Evolutionary conservation across 2,888 invertebrate genomes (phyloP), one percentile per base, ranked within the genome.

Genomic region (Brassicogethes aeneus): DNA sequence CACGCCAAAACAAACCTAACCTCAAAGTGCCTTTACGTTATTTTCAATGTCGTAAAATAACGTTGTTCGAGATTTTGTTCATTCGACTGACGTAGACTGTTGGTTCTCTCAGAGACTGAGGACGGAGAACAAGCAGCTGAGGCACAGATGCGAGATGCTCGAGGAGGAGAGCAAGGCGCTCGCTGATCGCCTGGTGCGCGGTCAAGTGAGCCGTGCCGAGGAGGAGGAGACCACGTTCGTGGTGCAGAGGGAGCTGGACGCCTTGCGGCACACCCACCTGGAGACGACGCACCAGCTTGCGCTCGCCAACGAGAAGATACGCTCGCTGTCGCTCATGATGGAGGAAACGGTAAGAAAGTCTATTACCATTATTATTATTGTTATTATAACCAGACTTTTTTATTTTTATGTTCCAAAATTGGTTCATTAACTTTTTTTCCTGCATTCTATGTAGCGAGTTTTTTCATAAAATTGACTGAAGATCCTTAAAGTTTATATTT

Each of bases 101-200:
- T n/a, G n/a, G n/a, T n/a, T 23, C 37, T 51, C 62, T n/a, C 68
- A 82, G 70, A 74, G 84, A 48, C 72, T 93, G 41, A 75, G 96
- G 46, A 92, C 95, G 50, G 99, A 99, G 71, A 99, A 99, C 66
- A 83, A 93, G 49, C 76, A 97, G 40, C 73, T 99, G n/a, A 81
- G 93, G 48, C 95, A 97, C 62, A 76, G 95, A 43, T 94, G 95
- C 51, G 96, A 96, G 60, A 80, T 95, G 50, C 71, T 99, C 40
- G 99, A 99, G 68, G 92, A 88, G 39, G 92, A 92, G 63, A 94
- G 93, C 39, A 89, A 91, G 3, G 89, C 92, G 40, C 70, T 99
- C 44, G 99, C 99, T 0, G 94, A 94, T 68, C 76, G 92, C 42
- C 73, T 96, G 47, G 92, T 94, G 8, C 77, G 87, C 15, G 93